Evolutionary conservation across 1,140 invertebrate species (phyloP), one percentile per base, ranked within the genome.

Genomic region (Neelides sp.): DNA sequence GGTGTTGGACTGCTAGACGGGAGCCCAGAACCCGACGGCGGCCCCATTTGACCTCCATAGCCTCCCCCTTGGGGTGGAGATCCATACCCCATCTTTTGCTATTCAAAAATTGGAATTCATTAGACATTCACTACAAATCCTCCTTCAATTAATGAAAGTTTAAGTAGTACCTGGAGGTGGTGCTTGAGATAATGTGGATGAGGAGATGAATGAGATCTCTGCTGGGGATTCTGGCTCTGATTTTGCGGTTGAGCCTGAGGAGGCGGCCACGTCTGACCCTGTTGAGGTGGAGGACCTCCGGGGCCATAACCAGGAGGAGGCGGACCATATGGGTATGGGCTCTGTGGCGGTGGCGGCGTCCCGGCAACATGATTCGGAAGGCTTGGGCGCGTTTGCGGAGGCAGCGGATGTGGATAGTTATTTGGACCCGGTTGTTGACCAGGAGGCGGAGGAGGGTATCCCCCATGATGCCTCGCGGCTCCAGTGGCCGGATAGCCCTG

Each of bases 161-260:
- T 58, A 10, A 34, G 45, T n/a, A 46, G 37, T 45, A 64, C 63
- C 48, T 70, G 67, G 24, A 70, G 61, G 68, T 81, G 79, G 58
- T 80, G 78, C 63, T 80, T 79, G 62, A 81, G 68, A 71, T 80
- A 80, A 65, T 75, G 71, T 58, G 64, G 63, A 37, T 65, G 65
- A 43, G 64, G 35, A n/a, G n/a, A n/a, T n/a, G n/a, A n/a, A 35
- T 59, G 61, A 58, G 61, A 57, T 55, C 61, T 50, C 17, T 35
- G 45, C 37, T 19, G 44, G 26, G 15, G 52, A 42, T 23, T 28
- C 37, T 35, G 55, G 39, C 17, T 10, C 52, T 17, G 44, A 10
- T 30, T 22, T 36, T 27, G 64, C 30, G 62, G 62, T 50, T 61
- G 64, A 27, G 64, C 59, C 23, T 62, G 57, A 35, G 63, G 59